A percentile compares a stretch with the other conserved stretches of the same genome.
phyloP scores from a whole-genome alignment of 2,888 invertebrate genomes.

The Cylindroiulus punctatus region DNA sequence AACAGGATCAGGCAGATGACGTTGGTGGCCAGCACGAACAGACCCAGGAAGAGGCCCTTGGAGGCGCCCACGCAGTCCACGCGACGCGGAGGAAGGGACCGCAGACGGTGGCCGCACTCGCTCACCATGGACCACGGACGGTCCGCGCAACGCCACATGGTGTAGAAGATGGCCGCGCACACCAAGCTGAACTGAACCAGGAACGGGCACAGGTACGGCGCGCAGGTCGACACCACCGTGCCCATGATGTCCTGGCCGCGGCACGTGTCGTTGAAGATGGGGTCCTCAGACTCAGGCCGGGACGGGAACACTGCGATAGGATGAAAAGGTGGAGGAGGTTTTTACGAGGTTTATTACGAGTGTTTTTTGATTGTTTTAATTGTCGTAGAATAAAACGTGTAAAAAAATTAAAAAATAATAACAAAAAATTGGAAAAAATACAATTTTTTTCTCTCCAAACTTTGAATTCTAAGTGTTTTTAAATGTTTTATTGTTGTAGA shows the following conservation, averaged over 20 bases:
- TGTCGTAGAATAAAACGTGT: too few relatives aligned
- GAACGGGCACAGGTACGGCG: slow-evolving; percentile 94
- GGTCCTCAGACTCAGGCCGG: background rate
- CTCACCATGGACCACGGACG: slow-evolving; percentile 35
- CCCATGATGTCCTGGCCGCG: slow-evolving; percentile 74
- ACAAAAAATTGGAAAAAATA: too few relatives aligned
- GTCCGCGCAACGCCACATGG: slow-evolving; percentile 82
- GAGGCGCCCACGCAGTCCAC: slow-evolving; percentile 96
- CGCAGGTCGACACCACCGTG: slow-evolving; percentile 88
- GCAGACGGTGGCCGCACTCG: slow-evolving; percentile 27
- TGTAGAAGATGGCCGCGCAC: slow-evolving; percentile 92
- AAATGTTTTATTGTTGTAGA: too few relatives aligned
- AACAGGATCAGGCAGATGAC: slow-evolving; percentile 93
- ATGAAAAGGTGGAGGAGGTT: too few relatives aligned
- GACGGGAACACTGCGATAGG: slow-evolving; percentile 13
- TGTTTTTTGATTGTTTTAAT: too few relatives aligned
- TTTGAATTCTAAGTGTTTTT: too few relatives aligned
- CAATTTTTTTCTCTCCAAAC: too few relatives aligned
- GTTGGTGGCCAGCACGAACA: slow-evolving; percentile 87
- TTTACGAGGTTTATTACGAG: too few relatives aligned
- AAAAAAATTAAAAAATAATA: too few relatives aligned
- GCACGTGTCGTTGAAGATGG: slow-evolving; percentile 59
- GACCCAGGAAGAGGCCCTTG: slow-evolving; percentile 84
- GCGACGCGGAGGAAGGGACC: background rate
- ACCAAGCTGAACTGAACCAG: slow-evolving; percentile 95